phyloP scores from a whole-genome alignment of 2,113 vertebrate species.

The Noturus placidus region DNA sequence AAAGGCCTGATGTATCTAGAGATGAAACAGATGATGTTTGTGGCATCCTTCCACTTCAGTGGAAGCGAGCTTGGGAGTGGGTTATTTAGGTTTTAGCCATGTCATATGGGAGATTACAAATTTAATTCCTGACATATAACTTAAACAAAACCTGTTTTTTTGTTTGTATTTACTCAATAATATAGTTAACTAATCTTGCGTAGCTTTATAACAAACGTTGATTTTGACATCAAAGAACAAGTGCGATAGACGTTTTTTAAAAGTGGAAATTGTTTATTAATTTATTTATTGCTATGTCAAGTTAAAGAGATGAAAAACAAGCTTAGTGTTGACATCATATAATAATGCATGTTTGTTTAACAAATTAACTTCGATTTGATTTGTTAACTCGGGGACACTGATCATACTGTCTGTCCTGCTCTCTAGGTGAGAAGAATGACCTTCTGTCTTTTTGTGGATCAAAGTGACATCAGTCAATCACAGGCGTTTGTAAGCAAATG shows the following conservation, averaged over 20 bases:
- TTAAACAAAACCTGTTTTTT: background rate
- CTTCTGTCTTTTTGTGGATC: background rate
- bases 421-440: background rate
- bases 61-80: background rate
- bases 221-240: background rate
- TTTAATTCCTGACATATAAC: background rate
- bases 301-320: too few relatives aligned
- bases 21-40: background rate
- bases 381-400: background rate
- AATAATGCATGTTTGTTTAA: too few relatives aligned
- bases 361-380: background rate
- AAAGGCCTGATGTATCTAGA: background rate
- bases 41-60: background rate
- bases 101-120: background rate
- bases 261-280: too few relatives aligned
- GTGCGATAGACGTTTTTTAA: too few relatives aligned
- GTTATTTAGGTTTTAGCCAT: background rate
- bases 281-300: too few relatives aligned
- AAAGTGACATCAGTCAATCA: background rate
- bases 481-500: background rate
- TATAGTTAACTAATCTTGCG: background rate
- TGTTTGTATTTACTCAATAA: background rate
- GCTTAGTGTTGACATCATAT: too few relatives aligned
- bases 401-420: background rate
- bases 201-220: background rate